Percentiles rank a stretch among this genome's conserved stretches.
Conservation (phyloP, 2,888 invertebrate genomes). For the Bellardia bayeri region DNA sequence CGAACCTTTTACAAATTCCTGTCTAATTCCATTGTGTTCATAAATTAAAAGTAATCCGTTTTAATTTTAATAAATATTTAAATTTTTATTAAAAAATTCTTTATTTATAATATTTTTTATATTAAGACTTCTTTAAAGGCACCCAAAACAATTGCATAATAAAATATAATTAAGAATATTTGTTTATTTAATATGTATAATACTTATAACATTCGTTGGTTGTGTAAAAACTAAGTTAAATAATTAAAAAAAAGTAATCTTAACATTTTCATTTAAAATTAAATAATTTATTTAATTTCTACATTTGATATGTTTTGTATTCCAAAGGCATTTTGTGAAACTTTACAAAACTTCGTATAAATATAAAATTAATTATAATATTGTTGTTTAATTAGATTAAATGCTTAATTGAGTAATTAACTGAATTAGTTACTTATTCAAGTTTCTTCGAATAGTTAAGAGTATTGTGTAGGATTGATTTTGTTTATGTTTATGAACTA, state of each 20-base stretch:
- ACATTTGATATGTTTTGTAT: conserved; percentile 45
- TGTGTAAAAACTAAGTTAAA: conserved; percentile 38
- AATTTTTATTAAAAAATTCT: conserved; percentile 24
- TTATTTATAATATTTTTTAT: no score
- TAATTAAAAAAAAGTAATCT: neutral
- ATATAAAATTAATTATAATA: neutral
- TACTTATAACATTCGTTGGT: conserved; percentile 42
- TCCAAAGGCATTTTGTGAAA: conserved; percentile 17
- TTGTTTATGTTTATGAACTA: neutral
- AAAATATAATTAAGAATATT: neutral
- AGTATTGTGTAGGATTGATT: neutral
- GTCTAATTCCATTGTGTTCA: no score
- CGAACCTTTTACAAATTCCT: no score
- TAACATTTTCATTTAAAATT: neutral
- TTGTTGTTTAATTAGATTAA: neutral
- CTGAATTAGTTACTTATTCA: neutral
- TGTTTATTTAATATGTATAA: conserved; percentile 29
- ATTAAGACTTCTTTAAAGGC: conserved; percentile 1
- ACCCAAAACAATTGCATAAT: conserved; percentile 8
- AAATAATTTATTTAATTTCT: neutral
- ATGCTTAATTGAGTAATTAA: neutral
- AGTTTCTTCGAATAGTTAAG: neutral
- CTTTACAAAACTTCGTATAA: neutral
- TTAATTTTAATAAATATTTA: conserved; percentile 2
- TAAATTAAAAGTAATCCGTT: neutral